A percentile compares a stretch with the other conserved stretches of the same genome.
Evolutionary conservation across 2,113 vertebrate genomes (phyloP).

Genomic region (Cephalopterus ornatus): DNA sequence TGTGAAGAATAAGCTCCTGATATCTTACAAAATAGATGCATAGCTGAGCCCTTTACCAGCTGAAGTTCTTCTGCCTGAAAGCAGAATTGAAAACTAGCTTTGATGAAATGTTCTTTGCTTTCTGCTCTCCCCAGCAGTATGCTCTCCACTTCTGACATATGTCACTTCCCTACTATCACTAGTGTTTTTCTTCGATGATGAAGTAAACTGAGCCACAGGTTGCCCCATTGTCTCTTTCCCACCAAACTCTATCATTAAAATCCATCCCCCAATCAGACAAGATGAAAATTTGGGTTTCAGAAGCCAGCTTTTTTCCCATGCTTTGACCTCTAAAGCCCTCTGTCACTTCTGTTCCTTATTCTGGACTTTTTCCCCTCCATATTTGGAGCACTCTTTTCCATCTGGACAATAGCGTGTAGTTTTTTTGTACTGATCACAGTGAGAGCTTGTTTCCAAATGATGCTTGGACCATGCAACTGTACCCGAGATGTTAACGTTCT

Average conservation of each 20-base stretch:
- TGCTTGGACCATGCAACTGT: neutral
- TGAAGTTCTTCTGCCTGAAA: neutral
- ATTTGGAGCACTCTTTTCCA: neutral
- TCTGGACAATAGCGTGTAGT: rapidly evolving
- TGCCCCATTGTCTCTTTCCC: neutral
- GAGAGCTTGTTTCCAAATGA: neutral
- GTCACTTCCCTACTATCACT: neutral
- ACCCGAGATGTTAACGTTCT: neutral
- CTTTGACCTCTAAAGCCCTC: neutral
- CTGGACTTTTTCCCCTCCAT: neutral
- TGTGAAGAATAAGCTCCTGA: neutral
- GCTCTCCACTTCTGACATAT: neutral
- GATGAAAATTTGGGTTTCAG: neutral
- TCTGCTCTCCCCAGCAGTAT: neutral
- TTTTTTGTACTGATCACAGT: neutral
- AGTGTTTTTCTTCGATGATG: neutral
- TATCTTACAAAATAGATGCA: neutral
- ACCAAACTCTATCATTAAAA: neutral
- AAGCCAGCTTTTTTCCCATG: neutral
- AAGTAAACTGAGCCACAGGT: neutral
- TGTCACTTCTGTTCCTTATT: neutral
- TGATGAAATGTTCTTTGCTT: neutral
- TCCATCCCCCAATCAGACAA: neutral
- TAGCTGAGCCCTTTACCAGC: neutral
- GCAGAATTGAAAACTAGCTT: neutral